A percentile compares a stretch with the other conserved stretches of the same genome.
Evolutionary conservation across 2,797 vertebrate genomes (phyloP).

Genomic region (Ara ararauna): DNA sequence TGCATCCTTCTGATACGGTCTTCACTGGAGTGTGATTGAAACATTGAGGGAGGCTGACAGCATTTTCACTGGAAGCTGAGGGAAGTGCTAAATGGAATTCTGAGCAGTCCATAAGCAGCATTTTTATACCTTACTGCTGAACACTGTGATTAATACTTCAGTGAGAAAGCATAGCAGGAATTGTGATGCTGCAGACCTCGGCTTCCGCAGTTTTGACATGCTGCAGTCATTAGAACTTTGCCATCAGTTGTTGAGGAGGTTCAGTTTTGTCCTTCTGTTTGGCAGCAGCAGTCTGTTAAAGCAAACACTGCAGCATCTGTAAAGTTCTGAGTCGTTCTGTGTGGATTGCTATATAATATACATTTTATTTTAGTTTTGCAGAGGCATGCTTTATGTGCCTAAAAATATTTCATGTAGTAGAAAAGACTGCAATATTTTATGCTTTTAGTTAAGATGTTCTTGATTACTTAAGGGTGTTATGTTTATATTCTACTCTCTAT

Average conservation of each 20-base stretch:
- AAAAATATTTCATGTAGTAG: neutral
- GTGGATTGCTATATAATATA: neutral
- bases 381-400: rapidly evolving
- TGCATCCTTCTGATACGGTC: neutral
- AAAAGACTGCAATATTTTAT: neutral
- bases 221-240: neutral
- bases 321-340: neutral
- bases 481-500: neutral
- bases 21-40: neutral
- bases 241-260: neutral
- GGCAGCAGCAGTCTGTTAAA: neutral
- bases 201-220: neutral
- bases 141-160: neutral
- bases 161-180: neutral
- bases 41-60: neutral
- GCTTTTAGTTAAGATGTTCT: neutral
- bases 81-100: neutral
- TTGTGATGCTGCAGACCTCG: neutral
- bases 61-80: neutral
- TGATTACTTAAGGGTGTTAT: neutral
- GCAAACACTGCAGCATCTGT: neutral
- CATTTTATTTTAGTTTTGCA: neutral
- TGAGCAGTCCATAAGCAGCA: neutral
- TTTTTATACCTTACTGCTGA: neutral
- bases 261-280: neutral